These are phyloP conservation scores for Atrichornis clamosus DNA, from an alignment of 2,113 vertebrate species.

Conservation along the genomic window DNA sequence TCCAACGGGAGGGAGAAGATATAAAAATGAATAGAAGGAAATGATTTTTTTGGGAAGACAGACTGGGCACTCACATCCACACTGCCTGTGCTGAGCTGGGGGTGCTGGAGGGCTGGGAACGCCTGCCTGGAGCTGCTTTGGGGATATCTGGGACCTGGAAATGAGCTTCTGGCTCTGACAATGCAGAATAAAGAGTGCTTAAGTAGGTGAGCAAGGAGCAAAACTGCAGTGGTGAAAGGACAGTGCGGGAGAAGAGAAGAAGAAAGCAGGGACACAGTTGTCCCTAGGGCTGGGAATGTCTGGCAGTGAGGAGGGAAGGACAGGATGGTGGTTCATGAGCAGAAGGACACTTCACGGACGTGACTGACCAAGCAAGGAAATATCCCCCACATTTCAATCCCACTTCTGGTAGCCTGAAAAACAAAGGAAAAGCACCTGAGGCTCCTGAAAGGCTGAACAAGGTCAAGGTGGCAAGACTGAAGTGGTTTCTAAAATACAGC, in stretches of 20 bases:
- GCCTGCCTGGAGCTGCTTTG: background rate
- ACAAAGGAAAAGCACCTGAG: background rate
- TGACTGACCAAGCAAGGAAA: background rate
- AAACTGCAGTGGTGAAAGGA: background rate
- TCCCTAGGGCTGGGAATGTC: background rate
- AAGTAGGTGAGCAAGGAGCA: background rate
- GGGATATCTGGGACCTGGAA: background rate
- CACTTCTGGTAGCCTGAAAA: background rate
- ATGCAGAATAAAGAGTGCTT: background rate
- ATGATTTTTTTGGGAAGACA: background rate
- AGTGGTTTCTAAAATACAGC: background rate
- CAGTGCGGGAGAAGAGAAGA: background rate
- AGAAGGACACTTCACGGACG: background rate
- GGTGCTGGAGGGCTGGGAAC: background rate
- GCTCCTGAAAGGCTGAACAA: background rate
- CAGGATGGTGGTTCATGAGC: background rate
- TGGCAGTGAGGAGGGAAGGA: background rate
- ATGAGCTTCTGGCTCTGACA: background rate
- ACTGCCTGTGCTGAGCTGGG: background rate
- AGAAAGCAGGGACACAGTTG: background rate
- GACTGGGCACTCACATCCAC: background rate
- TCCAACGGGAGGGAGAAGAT: background rate
- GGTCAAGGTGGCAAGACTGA: fast-evolving
- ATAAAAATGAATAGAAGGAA: background rate
- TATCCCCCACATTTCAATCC: background rate